These are phyloP conservation scores for Ricordea florida DNA, from an alignment of 92 coral and sea anemone genomes.

Conservation along the genomic window DNA sequence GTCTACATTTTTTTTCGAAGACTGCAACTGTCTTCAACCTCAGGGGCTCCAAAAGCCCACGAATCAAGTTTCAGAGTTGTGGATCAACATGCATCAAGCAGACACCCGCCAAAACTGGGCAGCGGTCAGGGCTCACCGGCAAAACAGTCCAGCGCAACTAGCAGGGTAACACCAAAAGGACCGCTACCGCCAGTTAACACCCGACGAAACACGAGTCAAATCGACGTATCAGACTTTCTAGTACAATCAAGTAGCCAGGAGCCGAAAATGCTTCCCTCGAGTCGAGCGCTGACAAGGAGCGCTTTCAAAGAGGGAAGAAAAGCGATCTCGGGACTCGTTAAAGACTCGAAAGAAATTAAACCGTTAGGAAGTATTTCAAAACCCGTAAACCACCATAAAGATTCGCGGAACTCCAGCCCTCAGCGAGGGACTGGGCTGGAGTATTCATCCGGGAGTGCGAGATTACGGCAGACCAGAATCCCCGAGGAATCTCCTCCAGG, in stretches of 20 bases:
- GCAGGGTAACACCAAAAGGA: conserved; percentile 48
- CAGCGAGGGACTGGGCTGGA: conserved; percentile 51
- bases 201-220: conserved; percentile 78
- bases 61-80: conserved; percentile 36
- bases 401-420: conserved; percentile 69
- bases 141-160: conserved; percentile 39
- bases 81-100: conserved; percentile 5
- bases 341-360: conserved; percentile 89
- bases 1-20: not conserved
- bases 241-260: conserved; percentile 78
- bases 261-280: conserved; percentile 69
- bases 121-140: conserved; percentile 26
- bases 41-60: conserved; percentile 10
- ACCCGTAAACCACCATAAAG: conserved; percentile 61
- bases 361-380: conserved; percentile 90
- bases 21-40: conserved; percentile 21
- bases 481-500: conserved; percentile 71
- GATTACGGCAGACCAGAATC: conserved; percentile 66
- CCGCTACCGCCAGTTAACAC: conserved; percentile 94
- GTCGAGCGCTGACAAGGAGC: conserved; percentile 78
- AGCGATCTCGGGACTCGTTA: conserved; percentile 78
- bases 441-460: conserved; percentile 71
- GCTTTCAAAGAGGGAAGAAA: conserved; percentile 81
- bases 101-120: conserved; percentile 2
- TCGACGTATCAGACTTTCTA: conserved; percentile 97